Evolutionary conservation across 1,140 invertebrate genomes (phyloP), one percentile per base, ranked within the genome.

Genomic region (Drusus annulatus): DNA sequence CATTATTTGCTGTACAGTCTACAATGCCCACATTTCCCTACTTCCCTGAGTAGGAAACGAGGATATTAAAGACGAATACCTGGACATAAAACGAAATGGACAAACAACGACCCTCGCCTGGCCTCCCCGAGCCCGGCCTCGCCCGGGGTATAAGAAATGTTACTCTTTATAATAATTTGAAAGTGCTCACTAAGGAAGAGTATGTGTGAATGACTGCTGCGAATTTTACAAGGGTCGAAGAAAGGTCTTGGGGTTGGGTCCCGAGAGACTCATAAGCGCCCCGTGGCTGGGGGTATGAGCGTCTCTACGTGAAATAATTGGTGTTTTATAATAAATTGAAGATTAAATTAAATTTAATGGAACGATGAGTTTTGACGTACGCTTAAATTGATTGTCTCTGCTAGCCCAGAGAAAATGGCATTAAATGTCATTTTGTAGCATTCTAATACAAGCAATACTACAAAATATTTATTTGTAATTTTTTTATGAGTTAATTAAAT

Each of bases 161-260:
- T 79, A 82, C 78, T 82, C 77, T 82, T 82, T 82, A 82, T 82
- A 82, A 82, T 82, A 80, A 81, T 81, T 81, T 63, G 76, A 79
- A 82, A 79, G 81, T 80, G 81, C 81, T 79, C 81, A 73, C 76
- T 63, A 63, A 81, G 25, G 25, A 28, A 28, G 81, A 82, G 73
- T 82, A 82, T 82, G 81, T 82, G 81, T 74, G 81, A 82, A 82
- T 82, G 81, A 80, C 81, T 63, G n/a, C 19, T 81, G 54, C 50
- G 73, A 79, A 73, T 80, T 82, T 82, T 82, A 80, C 81, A 82
- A 78, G 80, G 74, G 78, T 63, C 62, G 16, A 28, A 25, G 28
- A 52, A 52, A 71, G 68, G 68, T 74, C 71, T 74, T 21, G 19
- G 31, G 28, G 80, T 54, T 51, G 19, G 25, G 68, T 56, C 80